Evolutionary conservation across 2,888 invertebrate genomes (phyloP), one percentile per base, ranked within the genome.

Genomic region (Agrochola lota): DNA sequence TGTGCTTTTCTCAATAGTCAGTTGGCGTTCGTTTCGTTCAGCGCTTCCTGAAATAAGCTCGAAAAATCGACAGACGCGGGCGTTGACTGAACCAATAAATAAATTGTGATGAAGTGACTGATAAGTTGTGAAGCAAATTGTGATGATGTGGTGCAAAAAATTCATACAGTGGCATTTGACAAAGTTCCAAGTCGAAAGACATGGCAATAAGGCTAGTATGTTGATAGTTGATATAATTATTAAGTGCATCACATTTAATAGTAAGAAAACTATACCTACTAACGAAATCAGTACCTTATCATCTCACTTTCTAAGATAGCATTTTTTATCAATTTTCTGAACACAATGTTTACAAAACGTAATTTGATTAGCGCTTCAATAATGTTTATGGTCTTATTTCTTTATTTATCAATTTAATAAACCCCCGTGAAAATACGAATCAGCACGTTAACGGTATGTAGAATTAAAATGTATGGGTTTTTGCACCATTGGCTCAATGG

Each of bases 61-160:
- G 0, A n/a, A 52, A 5, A 17, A n/a, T n/a, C 6, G 0, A 46
- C 3, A 43, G 40, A 20, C 8, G 20, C 15, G 23, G 17, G 1
- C 17, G 9, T 68, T 60, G 57, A 26, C 6, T 20, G 2, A 26
- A 35, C 11, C 9, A 35, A 43, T 43, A 11, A 43, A n/a, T 46
- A 26, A 35, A 60, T 35, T 57, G n/a, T 63, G n/a, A 82, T 76
- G 46, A 46, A 74, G 57, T 57, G 15, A 69, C 60, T 30, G 15
- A n/a, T 57, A 46, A 11, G 17, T 43, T 70, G 59, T 46, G 49
- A 49, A 69, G 52, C 3, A 9, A 52, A 52, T 52, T 23, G 52
- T 80, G 52, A 71, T 35, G 8, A 80, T 80, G 85, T 80, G 80
- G 80, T 85, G 80, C n/a, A 85, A 80, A 71, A 15, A 40, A n/a